Conservation (phyloP, 2,113 vertebrate genomes). For the Periophthalmodon schlosseri region DNA sequence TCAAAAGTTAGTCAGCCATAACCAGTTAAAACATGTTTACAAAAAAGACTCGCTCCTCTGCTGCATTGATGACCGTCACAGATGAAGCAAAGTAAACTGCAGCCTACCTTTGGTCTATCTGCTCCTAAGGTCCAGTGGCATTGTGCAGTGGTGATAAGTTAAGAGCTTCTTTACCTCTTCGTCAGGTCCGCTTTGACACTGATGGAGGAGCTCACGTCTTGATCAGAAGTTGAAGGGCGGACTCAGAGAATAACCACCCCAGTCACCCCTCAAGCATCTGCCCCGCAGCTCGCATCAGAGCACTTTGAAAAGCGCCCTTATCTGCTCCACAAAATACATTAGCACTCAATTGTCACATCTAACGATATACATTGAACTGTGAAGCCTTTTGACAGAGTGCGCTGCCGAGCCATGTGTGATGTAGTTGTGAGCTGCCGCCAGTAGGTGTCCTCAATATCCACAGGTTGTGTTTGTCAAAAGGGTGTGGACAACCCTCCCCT, state of each 20-base stretch:
- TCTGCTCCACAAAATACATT: not conserved
- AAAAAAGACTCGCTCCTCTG: not conserved
- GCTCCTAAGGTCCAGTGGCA: not conserved
- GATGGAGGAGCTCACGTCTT: not conserved
- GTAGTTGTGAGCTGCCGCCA: conserved; percentile 26
- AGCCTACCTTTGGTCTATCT: not conserved
- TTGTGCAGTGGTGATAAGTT: not conserved
- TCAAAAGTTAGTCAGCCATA: not conserved
- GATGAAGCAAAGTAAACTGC: not conserved
- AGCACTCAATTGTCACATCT: not conserved
- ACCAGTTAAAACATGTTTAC: not conserved
- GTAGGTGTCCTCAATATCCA: conserved; percentile 39
- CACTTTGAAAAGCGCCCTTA: not conserved
- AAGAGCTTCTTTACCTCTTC: not conserved
- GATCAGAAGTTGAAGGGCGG: conserved; percentile 7
- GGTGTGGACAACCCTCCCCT: conserved; percentile 38
- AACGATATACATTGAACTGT: not conserved
- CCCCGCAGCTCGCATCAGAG: not conserved
- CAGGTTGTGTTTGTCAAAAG: conserved; percentile 40
- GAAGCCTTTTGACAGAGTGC: not conserved
- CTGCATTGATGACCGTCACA: not conserved
- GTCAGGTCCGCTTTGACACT: not conserved
- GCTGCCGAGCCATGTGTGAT: not conserved
- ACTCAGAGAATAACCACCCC: not conserved
- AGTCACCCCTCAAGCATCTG: not conserved